Evolutionary conservation across 2,113 vertebrate genomes (phyloP).

Genomic region (Cyanocitta stelleri): DNA sequence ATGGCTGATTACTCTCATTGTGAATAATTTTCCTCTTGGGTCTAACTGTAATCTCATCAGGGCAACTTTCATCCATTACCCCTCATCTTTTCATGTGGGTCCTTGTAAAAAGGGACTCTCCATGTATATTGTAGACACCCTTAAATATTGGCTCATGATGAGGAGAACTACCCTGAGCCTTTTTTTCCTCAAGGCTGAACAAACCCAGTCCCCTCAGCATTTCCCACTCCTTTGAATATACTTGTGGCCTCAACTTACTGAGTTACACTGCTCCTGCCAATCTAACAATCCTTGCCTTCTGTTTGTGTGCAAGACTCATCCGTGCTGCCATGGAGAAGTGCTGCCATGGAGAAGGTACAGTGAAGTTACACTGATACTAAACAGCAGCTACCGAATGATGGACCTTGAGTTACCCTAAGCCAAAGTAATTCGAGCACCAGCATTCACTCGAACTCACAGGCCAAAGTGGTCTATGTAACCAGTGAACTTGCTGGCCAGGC

Average conservation of each 20-base stretch:
- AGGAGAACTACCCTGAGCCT: not conserved
- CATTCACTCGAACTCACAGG: not conserved
- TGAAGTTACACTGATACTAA: not conserved
- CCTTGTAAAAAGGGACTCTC: not conserved
- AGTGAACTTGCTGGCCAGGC: not conserved
- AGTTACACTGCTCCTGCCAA: not conserved
- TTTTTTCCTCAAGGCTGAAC: not conserved
- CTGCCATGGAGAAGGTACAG: not conserved
- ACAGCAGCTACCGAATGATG: not conserved
- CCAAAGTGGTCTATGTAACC: not conserved
- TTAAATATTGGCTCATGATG: not conserved
- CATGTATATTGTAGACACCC: not conserved
- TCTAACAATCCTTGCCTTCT: not conserved
- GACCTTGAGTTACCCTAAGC: not conserved
- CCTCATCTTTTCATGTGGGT: not conserved
- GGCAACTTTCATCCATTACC: not conserved
- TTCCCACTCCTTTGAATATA: not conserved
- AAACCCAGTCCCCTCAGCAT: not conserved
- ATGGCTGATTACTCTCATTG: not conserved
- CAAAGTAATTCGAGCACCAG: not conserved
- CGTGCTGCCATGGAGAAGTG: accelerated
- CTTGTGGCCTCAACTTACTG: not conserved
- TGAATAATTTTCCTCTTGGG: not conserved
- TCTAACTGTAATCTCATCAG: not conserved
- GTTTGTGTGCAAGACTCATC: not conserved